Base-by-base conservation (phyloP, 2,888 invertebrate species). In the Pollenia griseotomentosa region DNA sequence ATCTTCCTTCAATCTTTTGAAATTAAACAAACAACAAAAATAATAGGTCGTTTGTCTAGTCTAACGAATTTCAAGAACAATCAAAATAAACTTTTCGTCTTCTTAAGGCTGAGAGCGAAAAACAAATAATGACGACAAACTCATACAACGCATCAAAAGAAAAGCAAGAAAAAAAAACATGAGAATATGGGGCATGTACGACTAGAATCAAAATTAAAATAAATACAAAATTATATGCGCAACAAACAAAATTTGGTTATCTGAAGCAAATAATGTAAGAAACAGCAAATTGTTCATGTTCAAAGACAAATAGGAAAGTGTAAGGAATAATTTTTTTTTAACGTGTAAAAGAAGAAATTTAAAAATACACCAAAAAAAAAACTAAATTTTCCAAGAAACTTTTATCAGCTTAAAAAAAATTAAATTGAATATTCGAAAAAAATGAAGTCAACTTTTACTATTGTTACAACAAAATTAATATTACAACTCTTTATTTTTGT, bases 31-130 rank as follows among this genome's bases (percentile, higher is more conserved):
- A 19, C 33, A 73, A 19, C 2, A 11, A 42, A 0, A 55, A 42
- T 51, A 75, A 81, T 55, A 23, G 46, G 65, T 65, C 16, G 73
- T 11, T 11, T 74, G 63, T 75, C 82, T 83, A 83, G 75, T 75
- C 82, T 53, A 61, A 53, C 44, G 46, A 74, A 74, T 51, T 82
- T 82, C 44, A 75, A 66, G 59, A 16, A 53, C 46, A 82, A 74
- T 66, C 74, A 68, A 42, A 82, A 48, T 33, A 63, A 81, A 57
- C 65, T 57, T 57, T 74, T 42, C 48, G 10, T 66, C 42, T 63
- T 53, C 8, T 33, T 48, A 4, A 51, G 42, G 51, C 7, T 57
- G n/a, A 61, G 23, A 51, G 53, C 10, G 11, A 68, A 19, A 33
- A 40, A 78, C 16, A 66, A 14, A 66, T 2, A 33, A 57, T 40